These are phyloP conservation scores for Xenopus borealis DNA, from an alignment of 2,113 vertebrate genomes.

Conservation along the genomic window DNA sequence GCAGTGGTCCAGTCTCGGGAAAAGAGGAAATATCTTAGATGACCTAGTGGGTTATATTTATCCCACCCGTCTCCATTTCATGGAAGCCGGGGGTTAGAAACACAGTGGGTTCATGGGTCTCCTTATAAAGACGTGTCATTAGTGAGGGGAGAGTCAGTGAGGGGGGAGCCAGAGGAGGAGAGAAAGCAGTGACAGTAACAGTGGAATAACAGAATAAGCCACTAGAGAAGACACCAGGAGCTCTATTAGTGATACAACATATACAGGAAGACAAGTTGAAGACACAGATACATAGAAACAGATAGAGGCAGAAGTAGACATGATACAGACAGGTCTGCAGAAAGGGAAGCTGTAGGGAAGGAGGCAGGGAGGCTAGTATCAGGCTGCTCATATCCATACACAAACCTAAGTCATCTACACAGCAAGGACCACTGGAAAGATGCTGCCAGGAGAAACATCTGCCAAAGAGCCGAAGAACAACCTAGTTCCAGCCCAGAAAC, in stretches of 20 bases:
- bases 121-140: constrained; percentile 44
- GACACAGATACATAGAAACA: not conserved
- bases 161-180: not conserved
- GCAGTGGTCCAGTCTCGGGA: constrained; percentile 6
- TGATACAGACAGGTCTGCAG: not conserved
- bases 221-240: not conserved
- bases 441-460: constrained; percentile 23
- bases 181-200: not conserved
- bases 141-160: constrained; percentile 8
- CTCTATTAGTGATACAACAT: not conserved
- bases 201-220: not conserved
- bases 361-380: constrained; percentile 18
- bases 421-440: constrained; percentile 13
- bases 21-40: constrained; percentile 17
- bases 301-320: not conserved
- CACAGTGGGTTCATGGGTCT: constrained; percentile 33
- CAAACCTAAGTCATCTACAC: constrained; percentile 20
- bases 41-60: constrained; percentile 40
- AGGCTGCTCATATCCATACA: constrained; percentile 24
- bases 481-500: constrained; percentile 37
- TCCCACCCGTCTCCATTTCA: constrained; percentile 41
- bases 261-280: not conserved
- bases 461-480: constrained; percentile 25
- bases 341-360: constrained; percentile 1
- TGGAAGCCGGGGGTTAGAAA: constrained; percentile 22